These are phyloP conservation scores for Phycodurus eques DNA, from an alignment of 2,113 vertebrate genomes.

Conservation along the genomic window DNA sequence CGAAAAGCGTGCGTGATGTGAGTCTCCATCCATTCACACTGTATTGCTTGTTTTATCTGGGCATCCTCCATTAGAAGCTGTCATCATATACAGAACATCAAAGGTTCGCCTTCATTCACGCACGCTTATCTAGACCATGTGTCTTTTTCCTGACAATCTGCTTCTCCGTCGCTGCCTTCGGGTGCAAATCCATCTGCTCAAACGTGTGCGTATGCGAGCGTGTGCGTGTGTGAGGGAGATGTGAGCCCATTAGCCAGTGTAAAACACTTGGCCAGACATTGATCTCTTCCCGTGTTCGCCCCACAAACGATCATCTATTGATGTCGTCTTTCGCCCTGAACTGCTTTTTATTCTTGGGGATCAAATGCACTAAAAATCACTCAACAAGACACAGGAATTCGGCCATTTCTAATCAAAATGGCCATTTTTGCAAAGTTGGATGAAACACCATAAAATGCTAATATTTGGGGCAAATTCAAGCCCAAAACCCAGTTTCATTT, in stretches of 20 bases:
- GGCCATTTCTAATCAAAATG: background rate
- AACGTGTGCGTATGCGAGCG: constrained; percentile 9
- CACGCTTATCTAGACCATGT: constrained; percentile 13
- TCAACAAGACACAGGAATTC: background rate
- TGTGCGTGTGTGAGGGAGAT: constrained; percentile 6
- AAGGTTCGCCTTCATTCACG: constrained; percentile 3
- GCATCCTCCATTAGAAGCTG: background rate
- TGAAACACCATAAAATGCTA: no score
- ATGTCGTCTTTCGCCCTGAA: background rate
- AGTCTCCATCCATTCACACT: background rate
- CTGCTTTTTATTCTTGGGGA: background rate
- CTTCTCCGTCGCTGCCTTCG: background rate
- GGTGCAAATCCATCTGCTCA: constrained; percentile 19
- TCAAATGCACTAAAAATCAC: background rate
- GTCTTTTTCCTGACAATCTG: constrained; percentile 23
- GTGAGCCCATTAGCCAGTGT: constrained; percentile 24
- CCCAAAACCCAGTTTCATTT: no score
- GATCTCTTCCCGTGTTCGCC: constrained; percentile 6
- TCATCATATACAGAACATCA: background rate
- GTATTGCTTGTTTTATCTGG: background rate
- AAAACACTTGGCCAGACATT: constrained; percentile 15
- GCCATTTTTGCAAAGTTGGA: no score
- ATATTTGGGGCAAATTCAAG: no score
- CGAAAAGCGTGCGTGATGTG: background rate
- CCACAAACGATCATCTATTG: background rate